Evolutionary conservation across 2,113 vertebrate genomes (phyloP).

Genomic region (Sminthopsis crassicaudata): DNA sequence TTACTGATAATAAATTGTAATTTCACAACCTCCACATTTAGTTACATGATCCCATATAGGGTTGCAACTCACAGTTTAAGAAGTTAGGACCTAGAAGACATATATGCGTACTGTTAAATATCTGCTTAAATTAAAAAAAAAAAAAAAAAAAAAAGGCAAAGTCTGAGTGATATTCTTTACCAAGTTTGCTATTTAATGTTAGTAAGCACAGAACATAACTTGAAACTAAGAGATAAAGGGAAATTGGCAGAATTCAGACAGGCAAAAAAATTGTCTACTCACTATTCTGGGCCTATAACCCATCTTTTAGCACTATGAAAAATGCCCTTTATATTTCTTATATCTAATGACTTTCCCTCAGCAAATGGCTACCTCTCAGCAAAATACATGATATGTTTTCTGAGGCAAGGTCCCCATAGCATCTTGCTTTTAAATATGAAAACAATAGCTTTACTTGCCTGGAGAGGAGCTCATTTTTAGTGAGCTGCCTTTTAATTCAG

Average conservation of each 20-base stretch:
- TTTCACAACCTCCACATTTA: too few species aligned
- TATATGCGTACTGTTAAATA: not conserved
- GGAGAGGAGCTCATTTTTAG: conserved; percentile 62
- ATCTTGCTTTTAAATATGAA: conserved; percentile 32
- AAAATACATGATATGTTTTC: conserved; percentile 7
- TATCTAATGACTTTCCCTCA: not conserved
- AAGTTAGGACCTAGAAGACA: not conserved
- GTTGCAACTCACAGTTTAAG: too few species aligned
- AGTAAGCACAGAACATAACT: not conserved
- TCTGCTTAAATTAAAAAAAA: not conserved
- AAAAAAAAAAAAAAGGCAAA: not conserved
- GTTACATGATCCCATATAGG: too few species aligned
- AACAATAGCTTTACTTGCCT: conserved; percentile 37
- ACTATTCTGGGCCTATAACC: accelerated
- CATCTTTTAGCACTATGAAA: conserved; percentile 35
- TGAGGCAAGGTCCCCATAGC: not conserved
- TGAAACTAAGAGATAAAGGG: conserved; percentile 41
- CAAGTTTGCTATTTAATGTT: conserved; percentile 51
- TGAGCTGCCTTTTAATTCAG: conserved; percentile 78
- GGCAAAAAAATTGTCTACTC: conserved; percentile 40
- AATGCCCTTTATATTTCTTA: not conserved
- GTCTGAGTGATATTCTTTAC: conserved; percentile 28
- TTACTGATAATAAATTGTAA: too few species aligned
- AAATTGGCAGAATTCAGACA: conserved; percentile 14
- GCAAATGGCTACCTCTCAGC: not conserved